Evolutionary conservation across 92 coral and sea anemone genomes (phyloP).

Genomic region (Phenganax stokvisi): DNA sequence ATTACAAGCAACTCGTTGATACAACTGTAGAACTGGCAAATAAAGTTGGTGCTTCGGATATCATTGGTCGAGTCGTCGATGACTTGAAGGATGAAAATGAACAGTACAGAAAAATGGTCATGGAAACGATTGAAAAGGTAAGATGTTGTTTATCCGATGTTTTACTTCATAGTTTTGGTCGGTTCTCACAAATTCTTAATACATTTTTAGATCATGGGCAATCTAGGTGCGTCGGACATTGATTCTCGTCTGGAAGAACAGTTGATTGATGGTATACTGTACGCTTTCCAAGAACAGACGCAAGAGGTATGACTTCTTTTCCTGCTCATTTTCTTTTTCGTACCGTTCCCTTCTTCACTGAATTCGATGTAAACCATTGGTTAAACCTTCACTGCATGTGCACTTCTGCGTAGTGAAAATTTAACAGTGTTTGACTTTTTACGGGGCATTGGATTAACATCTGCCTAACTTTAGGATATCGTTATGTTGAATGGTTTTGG

Average conservation of each 20-base stretch:
- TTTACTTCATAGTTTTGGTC: not conserved
- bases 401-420: too few relatives aligned
- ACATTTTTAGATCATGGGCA: constrained; percentile 82
- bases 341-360: too few relatives aligned
- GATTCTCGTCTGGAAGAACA: constrained; percentile 97
- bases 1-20: constrained; percentile 97
- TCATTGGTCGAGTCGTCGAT: constrained; percentile 88
- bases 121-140: constrained; percentile 99
- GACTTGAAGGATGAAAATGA: constrained; percentile 99
- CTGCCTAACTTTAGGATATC: constrained; percentile 60
- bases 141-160: not conserved
- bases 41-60: constrained; percentile 97
- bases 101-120: constrained; percentile 99
- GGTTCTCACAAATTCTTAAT: not conserved
- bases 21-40: constrained; percentile 97
- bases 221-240: constrained; percentile 93
- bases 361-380: too few relatives aligned
- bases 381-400: too few relatives aligned
- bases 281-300: constrained; percentile 99
- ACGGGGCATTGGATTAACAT: too few relatives aligned
- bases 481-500: constrained; percentile 99
- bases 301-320: constrained; percentile 61
- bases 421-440: too few relatives aligned
- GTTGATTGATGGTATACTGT: constrained; percentile 94
- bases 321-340: too few relatives aligned